Evolutionary conservation across 2,113 vertebrate genomes (phyloP), one percentile per base, ranked within the genome.

Genomic region (Hystrix brachyura): DNA sequence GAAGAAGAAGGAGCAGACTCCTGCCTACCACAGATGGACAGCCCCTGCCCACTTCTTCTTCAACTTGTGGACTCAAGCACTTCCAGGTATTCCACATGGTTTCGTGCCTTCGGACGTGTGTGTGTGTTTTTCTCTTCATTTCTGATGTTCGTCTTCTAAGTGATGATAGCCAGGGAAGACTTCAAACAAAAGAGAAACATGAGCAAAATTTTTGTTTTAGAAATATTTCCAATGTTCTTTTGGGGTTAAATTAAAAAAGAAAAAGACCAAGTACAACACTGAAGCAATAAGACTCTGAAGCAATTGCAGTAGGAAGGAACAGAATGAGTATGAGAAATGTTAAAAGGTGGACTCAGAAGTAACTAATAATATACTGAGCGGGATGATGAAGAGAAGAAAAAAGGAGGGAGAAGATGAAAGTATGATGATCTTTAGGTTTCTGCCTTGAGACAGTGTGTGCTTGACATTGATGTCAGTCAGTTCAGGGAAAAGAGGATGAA

Each of bases 161-260:
- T 62, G 29, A 86, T 92, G 62, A 79, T 17, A 79, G 38, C 19
- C 19, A 93, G 55, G 43, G 32, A 88, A 79, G 71, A 86, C 60
- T 83, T 60, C 83, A 29, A 93, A 29, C 43, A 87, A 81, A 64
- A 55, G 25, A 78, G 32, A 79, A 86, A 67, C 14, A 62, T 55
- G 48, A 72, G 48, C 14, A 67, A 90, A 29, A 69, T 5, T 82
- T 85, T 3, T 34, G 4, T 76, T 79, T 94, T 78, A 92, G 78
- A 91, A 94, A 91, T 64, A 82, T 78, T 85, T 94, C 48, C 83
- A 13, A 46, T 85, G 25, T 3, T 80, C 25, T 96, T 17, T 12
- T 80, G 62, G 53, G 38, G 27, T 2, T 59, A 38, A 94, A 91
- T 43, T 74, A 65, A 94, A 76, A 85, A 27, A 59, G 51, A 23